Evolutionary conservation across 2,888 invertebrate genomes (phyloP).

Genomic region (Tortrix viridana): DNA sequence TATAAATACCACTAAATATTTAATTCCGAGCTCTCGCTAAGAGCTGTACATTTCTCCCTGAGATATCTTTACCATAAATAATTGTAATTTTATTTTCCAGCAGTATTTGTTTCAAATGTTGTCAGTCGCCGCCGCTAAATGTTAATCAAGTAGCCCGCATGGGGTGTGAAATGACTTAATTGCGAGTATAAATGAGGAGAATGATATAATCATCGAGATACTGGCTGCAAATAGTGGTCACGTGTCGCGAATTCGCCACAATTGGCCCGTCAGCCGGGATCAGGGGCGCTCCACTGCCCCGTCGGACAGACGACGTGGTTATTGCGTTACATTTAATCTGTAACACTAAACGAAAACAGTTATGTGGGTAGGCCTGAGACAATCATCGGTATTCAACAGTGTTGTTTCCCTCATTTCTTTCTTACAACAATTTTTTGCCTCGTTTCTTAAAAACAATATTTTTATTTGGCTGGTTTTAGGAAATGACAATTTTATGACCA

Average conservation of each 20-base stretch:
- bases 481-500: too few species aligned
- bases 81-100: neutral
- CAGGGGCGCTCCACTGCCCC: constrained; percentile 57
- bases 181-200: constrained; percentile 72
- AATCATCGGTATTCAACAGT: neutral
- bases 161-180: constrained; percentile 72
- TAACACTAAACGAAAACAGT: constrained; percentile 56
- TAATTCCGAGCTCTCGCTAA: too few species aligned
- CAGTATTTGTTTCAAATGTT: constrained; percentile 2
- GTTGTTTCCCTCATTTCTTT: too few species aligned
- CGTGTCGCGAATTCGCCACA: constrained; percentile 76
- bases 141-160: constrained; percentile 70
- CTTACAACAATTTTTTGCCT: too few species aligned
- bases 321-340: constrained; percentile 66
- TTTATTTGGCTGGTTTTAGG: too few species aligned
- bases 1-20: too few species aligned
- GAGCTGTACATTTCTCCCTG: too few species aligned
- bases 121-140: constrained; percentile 42
- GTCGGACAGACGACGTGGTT: constrained; percentile 75
- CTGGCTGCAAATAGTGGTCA: constrained; percentile 77
- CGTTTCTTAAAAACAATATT: too few species aligned
- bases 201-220: constrained; percentile 69
- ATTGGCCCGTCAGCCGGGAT: constrained; percentile 67
- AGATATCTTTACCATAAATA: too few species aligned
- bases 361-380: constrained; percentile 30